These are phyloP conservation scores for Bufotes viridis DNA, from an alignment of 2,797 vertebrate species.

Conservation along the genomic window DNA sequence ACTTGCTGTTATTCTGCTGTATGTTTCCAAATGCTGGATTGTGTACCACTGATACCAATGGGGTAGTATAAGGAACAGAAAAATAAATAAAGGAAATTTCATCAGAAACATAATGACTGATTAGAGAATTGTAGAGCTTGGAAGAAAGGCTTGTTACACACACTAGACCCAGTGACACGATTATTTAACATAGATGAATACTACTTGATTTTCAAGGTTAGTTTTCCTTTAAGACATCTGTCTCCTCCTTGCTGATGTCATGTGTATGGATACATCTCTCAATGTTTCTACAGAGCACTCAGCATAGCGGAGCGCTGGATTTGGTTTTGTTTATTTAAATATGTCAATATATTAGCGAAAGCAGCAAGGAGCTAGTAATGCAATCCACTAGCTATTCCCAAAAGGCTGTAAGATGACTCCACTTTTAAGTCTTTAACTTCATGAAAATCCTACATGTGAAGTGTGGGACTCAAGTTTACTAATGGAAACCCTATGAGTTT, in stretches of 20 bases:
- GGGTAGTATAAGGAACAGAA: background rate
- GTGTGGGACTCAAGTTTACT: slow-evolving; percentile 74
- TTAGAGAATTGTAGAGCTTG: background rate
- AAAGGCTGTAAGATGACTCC: slow-evolving; percentile 87
- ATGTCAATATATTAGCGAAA: slow-evolving; percentile 78
- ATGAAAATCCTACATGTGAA: slow-evolving; percentile 82
- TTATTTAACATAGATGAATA: background rate
- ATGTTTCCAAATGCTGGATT: background rate
- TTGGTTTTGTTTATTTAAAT: slow-evolving; percentile 79
- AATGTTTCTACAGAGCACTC: slow-evolving; percentile 58
- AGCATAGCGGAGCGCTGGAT: slow-evolving; percentile 48
- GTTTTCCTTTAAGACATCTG: slow-evolving; percentile 31
- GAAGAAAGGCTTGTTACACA: background rate
- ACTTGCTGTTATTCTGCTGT: background rate
- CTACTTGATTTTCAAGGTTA: background rate
- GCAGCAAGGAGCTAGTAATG: slow-evolving; percentile 79
- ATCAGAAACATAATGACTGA: background rate
- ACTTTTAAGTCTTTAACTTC: slow-evolving; percentile 84
- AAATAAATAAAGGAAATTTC: background rate
- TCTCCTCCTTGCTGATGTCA: slow-evolving; percentile 47
- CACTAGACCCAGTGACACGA: background rate
- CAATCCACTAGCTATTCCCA: slow-evolving; percentile 83
- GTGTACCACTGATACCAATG: background rate
- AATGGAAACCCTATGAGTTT: slow-evolving; percentile 92
- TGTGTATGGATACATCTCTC: slow-evolving; percentile 54